Evolutionary conservation across 2,113 vertebrate species (phyloP).

Genomic region (Ammodytes marinus): DNA sequence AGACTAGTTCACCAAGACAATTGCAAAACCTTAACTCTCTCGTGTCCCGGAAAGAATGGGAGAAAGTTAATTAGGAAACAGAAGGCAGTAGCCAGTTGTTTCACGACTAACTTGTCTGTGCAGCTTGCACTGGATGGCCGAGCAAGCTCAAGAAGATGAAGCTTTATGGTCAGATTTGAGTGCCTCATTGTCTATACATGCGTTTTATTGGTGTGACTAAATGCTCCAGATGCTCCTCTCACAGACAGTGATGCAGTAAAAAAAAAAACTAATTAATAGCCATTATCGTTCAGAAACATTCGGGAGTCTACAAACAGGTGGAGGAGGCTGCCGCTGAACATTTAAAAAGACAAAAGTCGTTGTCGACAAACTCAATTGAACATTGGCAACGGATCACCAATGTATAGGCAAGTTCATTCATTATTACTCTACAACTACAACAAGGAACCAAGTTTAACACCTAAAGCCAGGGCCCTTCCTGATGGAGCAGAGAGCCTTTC

Average conservation of each 20-base stretch:
- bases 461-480: too few species aligned
- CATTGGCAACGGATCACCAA: conserved; percentile 13
- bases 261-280: conserved; percentile 74
- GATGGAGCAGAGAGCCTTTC: too few species aligned
- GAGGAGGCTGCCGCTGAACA: conserved; percentile 57
- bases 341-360: conserved; percentile 51
- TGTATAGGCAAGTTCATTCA: background rate
- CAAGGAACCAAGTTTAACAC: too few species aligned
- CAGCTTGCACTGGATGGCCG: conserved; percentile 45
- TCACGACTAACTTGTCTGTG: conserved; percentile 39
- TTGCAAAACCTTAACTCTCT: background rate
- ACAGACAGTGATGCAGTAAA: conserved; percentile 69
- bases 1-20: conserved; percentile 4
- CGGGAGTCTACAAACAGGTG: conserved; percentile 71
- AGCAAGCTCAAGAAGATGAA: conserved; percentile 59
- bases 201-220: conserved; percentile 73
- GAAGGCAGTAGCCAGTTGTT: conserved; percentile 65
- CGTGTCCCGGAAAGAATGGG: conserved; percentile 40
- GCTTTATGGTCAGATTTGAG: conserved; percentile 73
- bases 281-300: conserved; percentile 76
- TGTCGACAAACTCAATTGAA: conserved; percentile 13
- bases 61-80: conserved; percentile 20
- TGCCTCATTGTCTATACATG: conserved; percentile 71
- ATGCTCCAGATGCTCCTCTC: conserved; percentile 73
- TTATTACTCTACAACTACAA: background rate